Percentiles rank a stretch among this genome's conserved stretches.
phyloP scores from a whole-genome alignment of 2,113 vertebrate species.

The Ursus arctos region DNA sequence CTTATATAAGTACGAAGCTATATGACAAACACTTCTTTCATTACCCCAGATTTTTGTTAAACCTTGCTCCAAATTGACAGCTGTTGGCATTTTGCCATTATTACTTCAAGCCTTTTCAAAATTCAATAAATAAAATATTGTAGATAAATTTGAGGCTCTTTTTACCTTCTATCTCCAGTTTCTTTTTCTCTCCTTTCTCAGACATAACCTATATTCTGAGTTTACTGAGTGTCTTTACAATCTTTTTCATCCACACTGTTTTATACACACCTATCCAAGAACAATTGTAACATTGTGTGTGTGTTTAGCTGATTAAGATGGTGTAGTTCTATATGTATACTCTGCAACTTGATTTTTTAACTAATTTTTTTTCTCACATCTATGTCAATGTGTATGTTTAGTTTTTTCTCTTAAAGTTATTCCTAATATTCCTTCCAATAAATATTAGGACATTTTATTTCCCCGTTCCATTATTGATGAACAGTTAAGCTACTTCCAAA shows the following conservation, averaged over 20 bases:
- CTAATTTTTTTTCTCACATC: neutral
- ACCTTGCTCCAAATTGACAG: neutral
- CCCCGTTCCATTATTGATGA: neutral
- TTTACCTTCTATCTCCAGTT: neutral
- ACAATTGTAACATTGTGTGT: neutral
- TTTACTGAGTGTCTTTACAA: neutral
- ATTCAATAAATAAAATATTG: neutral
- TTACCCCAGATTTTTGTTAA: neutral
- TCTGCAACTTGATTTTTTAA: neutral
- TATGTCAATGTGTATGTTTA: neutral
- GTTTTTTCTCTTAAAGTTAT: neutral
- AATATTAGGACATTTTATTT: neutral
- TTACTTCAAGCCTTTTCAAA: neutral
- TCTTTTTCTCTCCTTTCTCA: neutral
- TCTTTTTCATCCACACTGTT: neutral
- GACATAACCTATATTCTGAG: neutral
- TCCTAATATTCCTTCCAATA: neutral
- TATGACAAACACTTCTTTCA: neutral
- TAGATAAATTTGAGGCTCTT: neutral
- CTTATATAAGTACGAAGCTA: neutral
- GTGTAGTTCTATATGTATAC: neutral
- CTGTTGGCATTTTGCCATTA: neutral
- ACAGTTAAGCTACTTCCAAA: neutral
- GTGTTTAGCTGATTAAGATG: neutral
- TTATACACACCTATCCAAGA: neutral